Conservation (phyloP, 2,888 invertebrate genomes). For the Dyspetes luteomarginatus region DNA sequence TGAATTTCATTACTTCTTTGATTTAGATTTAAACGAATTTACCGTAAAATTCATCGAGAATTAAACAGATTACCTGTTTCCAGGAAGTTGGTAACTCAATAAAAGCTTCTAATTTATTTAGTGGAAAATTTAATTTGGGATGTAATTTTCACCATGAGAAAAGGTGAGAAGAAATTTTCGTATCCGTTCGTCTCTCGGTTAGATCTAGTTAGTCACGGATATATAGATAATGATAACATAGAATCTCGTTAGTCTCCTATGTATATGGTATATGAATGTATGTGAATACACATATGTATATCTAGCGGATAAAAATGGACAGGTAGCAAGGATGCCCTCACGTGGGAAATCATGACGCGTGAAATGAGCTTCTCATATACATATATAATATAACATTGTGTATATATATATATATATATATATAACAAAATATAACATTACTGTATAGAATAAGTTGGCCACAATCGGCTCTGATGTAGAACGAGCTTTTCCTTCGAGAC, state of each 20-base stretch:
- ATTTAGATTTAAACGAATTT: background rate
- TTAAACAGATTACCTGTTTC: background rate
- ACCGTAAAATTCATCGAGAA: background rate
- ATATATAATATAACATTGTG: no score
- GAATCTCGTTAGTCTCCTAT: background rate
- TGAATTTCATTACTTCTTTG: background rate
- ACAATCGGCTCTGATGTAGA: slow-evolving; percentile 31
- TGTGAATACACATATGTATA: background rate
- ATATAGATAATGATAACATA: slow-evolving; percentile 27
- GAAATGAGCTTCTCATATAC: slow-evolving; percentile 48
- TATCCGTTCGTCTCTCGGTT: slow-evolving; percentile 1
- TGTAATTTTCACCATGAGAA: background rate
- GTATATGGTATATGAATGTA: background rate
- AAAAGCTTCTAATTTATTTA: background rate
- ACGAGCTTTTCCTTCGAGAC: slow-evolving; percentile 50
- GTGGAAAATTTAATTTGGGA: slow-evolving; percentile 12
- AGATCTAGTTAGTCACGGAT: slow-evolving; percentile 1
- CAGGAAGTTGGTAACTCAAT: background rate
- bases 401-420: background rate
- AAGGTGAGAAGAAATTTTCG: slow-evolving; percentile 11
- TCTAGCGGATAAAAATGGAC: slow-evolving; percentile 1
- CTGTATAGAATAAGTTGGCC: slow-evolving; percentile 16
- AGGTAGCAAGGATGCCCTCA: slow-evolving; percentile 23
- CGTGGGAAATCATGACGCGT: slow-evolving; percentile 52
- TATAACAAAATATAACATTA: background rate